Conservation (phyloP, 2,797 vertebrate genomes). For the Chaenodraco wilsoni region DNA sequence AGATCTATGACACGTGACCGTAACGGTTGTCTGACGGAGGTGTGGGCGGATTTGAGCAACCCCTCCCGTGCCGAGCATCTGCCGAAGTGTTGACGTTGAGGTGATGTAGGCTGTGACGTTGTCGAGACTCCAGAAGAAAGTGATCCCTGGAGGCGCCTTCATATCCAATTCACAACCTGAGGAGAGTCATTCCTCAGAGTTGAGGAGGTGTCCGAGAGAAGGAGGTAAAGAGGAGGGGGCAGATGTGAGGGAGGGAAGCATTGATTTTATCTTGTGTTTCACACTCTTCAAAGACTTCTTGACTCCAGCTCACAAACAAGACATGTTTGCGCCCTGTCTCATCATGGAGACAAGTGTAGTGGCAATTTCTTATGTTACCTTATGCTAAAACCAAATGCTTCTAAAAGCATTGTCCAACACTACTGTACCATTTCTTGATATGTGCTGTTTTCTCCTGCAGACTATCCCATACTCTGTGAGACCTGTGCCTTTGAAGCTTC, state of each 20-base stretch:
- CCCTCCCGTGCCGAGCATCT: conserved; percentile 1
- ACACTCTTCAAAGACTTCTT: conserved; percentile 57
- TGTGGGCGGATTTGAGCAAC: conserved; percentile 15
- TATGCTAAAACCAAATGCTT: too few species aligned
- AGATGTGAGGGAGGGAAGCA: conserved; percentile 25
- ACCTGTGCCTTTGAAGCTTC: too few species aligned
- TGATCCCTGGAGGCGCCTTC: conserved; percentile 30
- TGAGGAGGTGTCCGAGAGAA: conserved; percentile 15
- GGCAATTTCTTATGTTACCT: too few species aligned
- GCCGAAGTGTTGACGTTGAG: conserved; percentile 37
- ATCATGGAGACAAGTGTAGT: not conserved
- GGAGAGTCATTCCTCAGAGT: conserved; percentile 12
- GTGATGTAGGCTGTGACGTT: conserved; percentile 38
- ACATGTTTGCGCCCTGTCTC: conserved; percentile 25
- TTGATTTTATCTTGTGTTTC: conserved; percentile 60
- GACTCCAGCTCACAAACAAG: conserved; percentile 31
- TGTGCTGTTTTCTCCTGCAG: too few species aligned
- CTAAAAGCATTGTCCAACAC: too few species aligned
- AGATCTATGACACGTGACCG: not conserved
- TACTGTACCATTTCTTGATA: too few species aligned
- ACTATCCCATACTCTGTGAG: too few species aligned
- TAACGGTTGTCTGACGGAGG: not conserved
- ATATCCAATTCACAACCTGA: conserved; percentile 24
- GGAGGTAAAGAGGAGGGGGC: not conserved
- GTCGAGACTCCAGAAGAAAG: conserved; percentile 76